A percentile compares a stretch with the other conserved stretches of the same genome.
Conservation (phyloP, 2,888 invertebrate genomes). For the Ochropacha duplaris region DNA sequence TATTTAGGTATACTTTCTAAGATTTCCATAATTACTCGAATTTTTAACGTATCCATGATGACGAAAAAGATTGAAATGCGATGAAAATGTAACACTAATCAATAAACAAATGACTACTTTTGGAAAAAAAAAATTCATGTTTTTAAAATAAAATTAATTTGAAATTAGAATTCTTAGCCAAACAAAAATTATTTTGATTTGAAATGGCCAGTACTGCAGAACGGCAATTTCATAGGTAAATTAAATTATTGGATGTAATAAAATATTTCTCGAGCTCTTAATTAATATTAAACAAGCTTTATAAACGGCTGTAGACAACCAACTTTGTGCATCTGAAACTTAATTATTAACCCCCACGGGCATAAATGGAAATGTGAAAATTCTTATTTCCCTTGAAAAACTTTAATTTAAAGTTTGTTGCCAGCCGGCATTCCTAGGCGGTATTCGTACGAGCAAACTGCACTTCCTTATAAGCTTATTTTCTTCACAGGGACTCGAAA, state of each 20-base stretch:
- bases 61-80: no score
- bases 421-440: constrained; percentile 63
- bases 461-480: constrained; percentile 81
- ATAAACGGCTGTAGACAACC: constrained; percentile 20
- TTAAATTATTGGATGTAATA: not conserved
- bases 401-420: constrained; percentile 80
- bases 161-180: no score
- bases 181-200: no score
- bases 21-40: no score
- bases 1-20: no score
- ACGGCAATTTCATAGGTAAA: no score
- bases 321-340: constrained; percentile 44
- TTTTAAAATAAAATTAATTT: no score
- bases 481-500: constrained; percentile 77
- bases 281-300: constrained; percentile 10
- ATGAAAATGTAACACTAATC: no score
- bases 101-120: no score
- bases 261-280: not conserved
- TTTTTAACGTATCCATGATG: no score
- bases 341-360: constrained; percentile 46
- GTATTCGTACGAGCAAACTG: constrained; percentile 74
- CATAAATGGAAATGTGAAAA: constrained; percentile 47
- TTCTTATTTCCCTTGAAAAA: constrained; percentile 67
- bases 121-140: no score
- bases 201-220: no score